Percentiles rank a stretch among this genome's conserved stretches.
phyloP scores from a whole-genome alignment of 35 echinoderm and acorn worm genomes.

The Amphiura filiformis region DNA sequence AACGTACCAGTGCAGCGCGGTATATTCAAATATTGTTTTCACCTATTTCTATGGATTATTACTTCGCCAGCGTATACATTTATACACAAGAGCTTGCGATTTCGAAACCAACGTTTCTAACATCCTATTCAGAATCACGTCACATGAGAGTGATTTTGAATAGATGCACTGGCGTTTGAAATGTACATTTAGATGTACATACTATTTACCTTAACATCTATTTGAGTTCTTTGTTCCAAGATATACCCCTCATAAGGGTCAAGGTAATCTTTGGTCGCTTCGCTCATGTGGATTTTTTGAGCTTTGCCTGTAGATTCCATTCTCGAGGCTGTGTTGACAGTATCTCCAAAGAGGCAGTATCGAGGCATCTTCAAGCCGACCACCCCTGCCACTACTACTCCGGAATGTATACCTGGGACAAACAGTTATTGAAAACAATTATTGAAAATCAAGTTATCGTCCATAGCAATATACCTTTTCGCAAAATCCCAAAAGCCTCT shows the following conservation, averaged over 20 bases:
- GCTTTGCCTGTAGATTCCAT: constrained; percentile 92
- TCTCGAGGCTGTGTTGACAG: constrained; percentile 89
- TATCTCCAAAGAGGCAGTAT: constrained; percentile 97
- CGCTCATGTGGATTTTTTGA: constrained; percentile 76
- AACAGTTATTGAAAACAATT: background rate
- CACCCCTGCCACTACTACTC: constrained; percentile 90
- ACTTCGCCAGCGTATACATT: background rate
- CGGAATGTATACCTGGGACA: constrained; percentile 78
- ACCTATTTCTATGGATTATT: no score
- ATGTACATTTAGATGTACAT: no score
- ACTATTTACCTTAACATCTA: constrained; percentile 71
- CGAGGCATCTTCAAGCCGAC: constrained; percentile 97
- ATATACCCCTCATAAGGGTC: constrained; percentile 52
- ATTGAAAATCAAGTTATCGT: background rate
- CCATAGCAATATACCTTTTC: background rate
- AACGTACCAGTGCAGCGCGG: no score
- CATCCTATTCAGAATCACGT: no score
- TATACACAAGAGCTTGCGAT: no score
- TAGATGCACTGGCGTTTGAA: no score
- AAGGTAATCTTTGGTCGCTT: constrained; percentile 58
- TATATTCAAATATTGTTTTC: no score
- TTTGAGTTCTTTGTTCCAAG: constrained; percentile 50
- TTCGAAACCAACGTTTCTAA: background rate
- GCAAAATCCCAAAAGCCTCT: background rate
- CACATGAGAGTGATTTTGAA: no score